Conservation (phyloP, 2,797 vertebrate species). For the Gymnodraco acuticeps region DNA sequence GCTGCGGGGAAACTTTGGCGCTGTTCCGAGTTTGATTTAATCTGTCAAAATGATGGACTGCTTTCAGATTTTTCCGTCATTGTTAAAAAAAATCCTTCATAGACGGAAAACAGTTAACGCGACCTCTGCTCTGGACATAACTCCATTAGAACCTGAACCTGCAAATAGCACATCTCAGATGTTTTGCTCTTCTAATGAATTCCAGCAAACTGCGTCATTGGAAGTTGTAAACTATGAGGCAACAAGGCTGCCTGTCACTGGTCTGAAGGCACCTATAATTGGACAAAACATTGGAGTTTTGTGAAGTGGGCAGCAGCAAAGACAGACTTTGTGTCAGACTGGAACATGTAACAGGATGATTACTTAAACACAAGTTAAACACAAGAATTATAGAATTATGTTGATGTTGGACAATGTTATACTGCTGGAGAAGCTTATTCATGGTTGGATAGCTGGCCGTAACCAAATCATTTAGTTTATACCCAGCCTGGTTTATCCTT, state of each 20-base stretch:
- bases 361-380: constrained; percentile 35
- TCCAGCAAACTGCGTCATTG: constrained; percentile 13
- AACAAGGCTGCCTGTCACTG: constrained; percentile 5
- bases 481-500: constrained; percentile 56
- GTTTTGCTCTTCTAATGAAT: not conserved
- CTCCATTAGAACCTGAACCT: not conserved
- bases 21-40: too few relatives aligned
- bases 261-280: constrained; percentile 7
- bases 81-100: too few relatives aligned
- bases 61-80: too few relatives aligned
- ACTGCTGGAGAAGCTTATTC: constrained; percentile 50
- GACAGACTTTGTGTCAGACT: constrained; percentile 34
- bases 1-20: too few relatives aligned
- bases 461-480: constrained; percentile 62
- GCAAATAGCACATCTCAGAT: not conserved
- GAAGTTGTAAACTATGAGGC: constrained; percentile 12
- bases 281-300: not conserved
- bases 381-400: constrained; percentile 31
- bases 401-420: constrained; percentile 48
- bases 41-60: too few relatives aligned
- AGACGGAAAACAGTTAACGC: too few relatives aligned
- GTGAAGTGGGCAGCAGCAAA: constrained; percentile 1
- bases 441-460: constrained; percentile 44
- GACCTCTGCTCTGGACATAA: not conserved
- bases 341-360: constrained; percentile 34